Evolutionary conservation across 1,140 invertebrate species (phyloP).

Genomic region (Druon quercuslanigerum): DNA sequence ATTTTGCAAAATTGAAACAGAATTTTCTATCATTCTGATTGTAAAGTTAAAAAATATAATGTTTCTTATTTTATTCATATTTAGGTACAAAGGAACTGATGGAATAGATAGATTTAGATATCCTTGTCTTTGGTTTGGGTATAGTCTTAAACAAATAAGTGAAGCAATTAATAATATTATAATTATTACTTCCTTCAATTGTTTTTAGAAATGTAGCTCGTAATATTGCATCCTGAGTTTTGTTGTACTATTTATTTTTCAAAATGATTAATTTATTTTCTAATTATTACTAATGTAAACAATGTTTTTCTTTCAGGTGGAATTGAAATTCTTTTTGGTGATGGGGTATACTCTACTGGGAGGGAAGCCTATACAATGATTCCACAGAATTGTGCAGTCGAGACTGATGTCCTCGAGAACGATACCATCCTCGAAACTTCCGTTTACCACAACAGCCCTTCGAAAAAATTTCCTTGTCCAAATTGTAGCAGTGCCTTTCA

Average conservation of each 20-base stretch:
- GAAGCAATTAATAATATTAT: too few relatives aligned
- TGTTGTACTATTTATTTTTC: neutral
- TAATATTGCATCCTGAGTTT: too few relatives aligned
- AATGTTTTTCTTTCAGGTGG: slow-evolving; percentile 1
- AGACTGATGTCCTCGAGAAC: neutral
- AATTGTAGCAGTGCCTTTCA: slow-evolving; percentile 10
- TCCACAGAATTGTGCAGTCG: neutral
- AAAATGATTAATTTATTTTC: neutral
- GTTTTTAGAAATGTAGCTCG: too few relatives aligned
- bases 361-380: neutral
- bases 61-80: too few relatives aligned
- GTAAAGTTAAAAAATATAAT: too few relatives aligned
- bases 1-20: too few relatives aligned
- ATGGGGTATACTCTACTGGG: neutral
- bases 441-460: neutral
- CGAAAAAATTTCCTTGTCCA: slow-evolving; percentile 12
- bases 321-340: slow-evolving; percentile 11
- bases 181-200: too few relatives aligned
- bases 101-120: too few relatives aligned
- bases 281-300: neutral
- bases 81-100: too few relatives aligned
- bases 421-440: neutral
- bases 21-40: too few relatives aligned
- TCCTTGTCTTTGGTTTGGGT: too few relatives aligned
- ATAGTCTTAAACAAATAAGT: too few relatives aligned